These are phyloP conservation scores for Gyrodactylus salaris DNA, from an alignment of 1,140 invertebrate species.

Conservation along the genomic window DNA sequence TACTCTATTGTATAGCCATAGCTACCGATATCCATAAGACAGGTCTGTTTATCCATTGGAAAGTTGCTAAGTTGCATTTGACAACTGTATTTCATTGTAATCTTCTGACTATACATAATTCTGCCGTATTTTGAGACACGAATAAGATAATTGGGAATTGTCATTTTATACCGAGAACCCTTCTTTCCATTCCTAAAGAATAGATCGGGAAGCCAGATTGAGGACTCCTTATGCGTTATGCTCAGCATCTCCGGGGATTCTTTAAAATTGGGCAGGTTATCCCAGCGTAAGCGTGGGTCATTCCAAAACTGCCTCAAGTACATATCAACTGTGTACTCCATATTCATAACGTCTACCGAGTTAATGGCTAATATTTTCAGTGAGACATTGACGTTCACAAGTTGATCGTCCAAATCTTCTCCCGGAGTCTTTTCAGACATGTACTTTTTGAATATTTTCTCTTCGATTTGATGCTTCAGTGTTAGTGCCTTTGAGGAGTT, in stretches of 20 bases:
- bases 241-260: neutral
- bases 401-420: neutral
- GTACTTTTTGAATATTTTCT: neutral
- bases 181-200: conserved; percentile 34
- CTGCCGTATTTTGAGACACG: conserved; percentile 27
- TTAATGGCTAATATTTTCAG: conserved; percentile 6
- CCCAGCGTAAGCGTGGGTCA: conserved; percentile 32
- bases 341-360: conserved; percentile 5
- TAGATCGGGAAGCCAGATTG: conserved; percentile 33
- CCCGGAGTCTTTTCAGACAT: neutral
- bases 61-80: conserved; percentile 10
- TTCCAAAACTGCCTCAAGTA: conserved; percentile 43
- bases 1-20: conserved; percentile 7
- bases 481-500: neutral
- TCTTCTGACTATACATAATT: conserved; percentile 24
- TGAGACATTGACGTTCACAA: neutral
- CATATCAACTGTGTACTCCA: conserved; percentile 35
- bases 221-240: conserved; percentile 11
- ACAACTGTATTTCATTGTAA: conserved; percentile 9
- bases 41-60: conserved; percentile 10
- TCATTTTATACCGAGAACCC: conserved; percentile 16
- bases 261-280: conserved; percentile 2
- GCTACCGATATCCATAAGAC: conserved; percentile 10
- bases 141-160: conserved; percentile 30
- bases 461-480: neutral